Percentiles rank a stretch among this genome's conserved stretches.
Conservation (phyloP, 1,140 invertebrate genomes). For the Eueides isabella region DNA sequence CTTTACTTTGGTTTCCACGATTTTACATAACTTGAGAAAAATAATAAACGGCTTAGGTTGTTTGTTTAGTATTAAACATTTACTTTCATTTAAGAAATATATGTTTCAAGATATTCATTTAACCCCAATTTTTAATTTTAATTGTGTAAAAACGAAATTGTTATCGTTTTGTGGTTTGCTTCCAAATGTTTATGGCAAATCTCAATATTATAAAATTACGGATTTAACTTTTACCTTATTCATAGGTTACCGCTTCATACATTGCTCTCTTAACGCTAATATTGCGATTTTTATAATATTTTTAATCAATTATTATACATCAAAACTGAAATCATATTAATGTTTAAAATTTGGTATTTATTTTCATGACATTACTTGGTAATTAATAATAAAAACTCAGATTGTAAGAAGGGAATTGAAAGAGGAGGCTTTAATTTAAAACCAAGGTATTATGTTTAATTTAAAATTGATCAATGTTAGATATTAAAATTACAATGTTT, state of each 20-base stretch:
- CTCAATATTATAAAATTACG: conserved; percentile 18
- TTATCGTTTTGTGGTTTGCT: background rate
- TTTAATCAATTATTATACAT: background rate
- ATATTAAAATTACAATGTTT: background rate
- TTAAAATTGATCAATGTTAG: background rate
- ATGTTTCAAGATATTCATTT: too few relatives aligned
- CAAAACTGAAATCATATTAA: background rate
- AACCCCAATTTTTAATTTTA: too few relatives aligned
- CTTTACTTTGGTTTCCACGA: too few relatives aligned
- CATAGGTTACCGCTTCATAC: conserved; percentile 28
- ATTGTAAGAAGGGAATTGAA: background rate
- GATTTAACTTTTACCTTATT: conserved; percentile 33
- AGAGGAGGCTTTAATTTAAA: background rate
- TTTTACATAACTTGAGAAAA: too few relatives aligned
- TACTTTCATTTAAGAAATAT: too few relatives aligned
- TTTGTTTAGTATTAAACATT: too few relatives aligned
- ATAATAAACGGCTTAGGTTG: too few relatives aligned
- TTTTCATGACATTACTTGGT: background rate
- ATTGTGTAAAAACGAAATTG: background rate
- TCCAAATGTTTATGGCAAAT: conserved; percentile 24
- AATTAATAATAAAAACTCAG: background rate
- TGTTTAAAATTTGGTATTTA: background rate
- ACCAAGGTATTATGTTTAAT: background rate
- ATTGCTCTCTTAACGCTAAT: conserved; percentile 17
- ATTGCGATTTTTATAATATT: conserved; percentile 20